Conservation (phyloP, 2,113 vertebrate species). For the Phycodurus eques region DNA sequence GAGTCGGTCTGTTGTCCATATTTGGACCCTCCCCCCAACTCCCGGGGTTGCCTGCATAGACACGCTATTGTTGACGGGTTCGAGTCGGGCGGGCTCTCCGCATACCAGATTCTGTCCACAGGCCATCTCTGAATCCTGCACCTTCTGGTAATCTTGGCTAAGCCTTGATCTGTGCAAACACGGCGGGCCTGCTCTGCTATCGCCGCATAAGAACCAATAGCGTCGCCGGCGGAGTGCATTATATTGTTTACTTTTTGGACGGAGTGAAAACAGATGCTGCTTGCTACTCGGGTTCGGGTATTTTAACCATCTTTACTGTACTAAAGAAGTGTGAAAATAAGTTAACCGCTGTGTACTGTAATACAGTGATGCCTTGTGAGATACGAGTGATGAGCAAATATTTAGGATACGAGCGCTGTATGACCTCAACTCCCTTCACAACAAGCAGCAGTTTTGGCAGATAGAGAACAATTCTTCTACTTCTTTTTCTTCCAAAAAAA, state of each 20-base stretch:
- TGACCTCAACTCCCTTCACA: too few relatives aligned
- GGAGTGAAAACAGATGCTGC: constrained; percentile 16
- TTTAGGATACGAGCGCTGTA: neutral
- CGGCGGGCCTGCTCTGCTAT: constrained; percentile 41
- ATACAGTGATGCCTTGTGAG: neutral
- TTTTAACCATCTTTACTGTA: neutral
- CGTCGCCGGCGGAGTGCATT: constrained; percentile 17
- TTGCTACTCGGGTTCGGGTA: too few relatives aligned
- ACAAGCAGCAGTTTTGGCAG: too few relatives aligned
- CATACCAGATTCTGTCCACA: constrained; percentile 61
- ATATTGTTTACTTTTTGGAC: constrained; percentile 36
- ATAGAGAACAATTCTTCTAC: too few relatives aligned
- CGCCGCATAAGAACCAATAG: constrained; percentile 27
- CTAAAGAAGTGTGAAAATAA: neutral
- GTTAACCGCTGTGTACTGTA: neutral
- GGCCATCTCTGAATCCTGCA: constrained; percentile 64
- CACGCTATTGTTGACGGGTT: constrained; percentile 56
- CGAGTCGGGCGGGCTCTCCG: constrained; percentile 28
- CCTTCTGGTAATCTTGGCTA: constrained; percentile 63
- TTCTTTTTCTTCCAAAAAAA: too few relatives aligned
- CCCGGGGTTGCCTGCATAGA: constrained; percentile 25
- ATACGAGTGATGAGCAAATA: too few relatives aligned
- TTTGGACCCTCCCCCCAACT: neutral
- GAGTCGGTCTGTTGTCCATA: neutral
- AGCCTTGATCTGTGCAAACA: constrained; percentile 66